Conservation (phyloP, 2,113 vertebrate genomes). For the Tringa solitaria region DNA sequence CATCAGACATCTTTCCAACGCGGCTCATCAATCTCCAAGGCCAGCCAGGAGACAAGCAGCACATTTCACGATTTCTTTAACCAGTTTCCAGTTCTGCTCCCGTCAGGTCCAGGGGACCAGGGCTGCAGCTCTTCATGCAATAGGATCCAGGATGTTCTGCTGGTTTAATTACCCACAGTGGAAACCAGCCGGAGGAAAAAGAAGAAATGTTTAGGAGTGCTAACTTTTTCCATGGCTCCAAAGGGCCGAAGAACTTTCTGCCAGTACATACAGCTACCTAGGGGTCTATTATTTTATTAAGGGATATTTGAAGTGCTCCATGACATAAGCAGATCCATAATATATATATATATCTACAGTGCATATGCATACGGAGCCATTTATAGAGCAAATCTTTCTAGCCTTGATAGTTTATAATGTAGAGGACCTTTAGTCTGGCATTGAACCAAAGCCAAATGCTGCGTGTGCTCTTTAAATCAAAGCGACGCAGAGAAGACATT, state of each 20-base stretch:
- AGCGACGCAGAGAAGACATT: background rate
- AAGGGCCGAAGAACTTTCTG: slow-evolving; percentile 22
- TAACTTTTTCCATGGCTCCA: slow-evolving; percentile 25
- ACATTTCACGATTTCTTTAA: background rate
- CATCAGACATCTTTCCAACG: background rate
- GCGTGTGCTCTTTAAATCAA: background rate
- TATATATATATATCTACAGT: background rate
- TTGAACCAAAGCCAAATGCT: background rate
- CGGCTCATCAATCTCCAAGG: background rate
- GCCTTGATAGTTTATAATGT: background rate
- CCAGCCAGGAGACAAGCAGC: background rate
- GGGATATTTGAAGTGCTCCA: slow-evolving; percentile 35
- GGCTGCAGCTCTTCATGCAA: background rate
- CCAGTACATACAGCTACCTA: slow-evolving; percentile 18
- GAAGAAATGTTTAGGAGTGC: background rate
- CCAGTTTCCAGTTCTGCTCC: background rate
- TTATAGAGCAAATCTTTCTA: slow-evolving; percentile 26
- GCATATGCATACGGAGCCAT: background rate
- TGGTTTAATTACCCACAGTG: slow-evolving; percentile 3
- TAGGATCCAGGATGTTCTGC: background rate
- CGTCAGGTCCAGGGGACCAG: background rate
- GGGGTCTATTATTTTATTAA: slow-evolving; percentile 56
- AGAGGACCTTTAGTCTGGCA: slow-evolving; percentile 6
- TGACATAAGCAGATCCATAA: slow-evolving; percentile 21
- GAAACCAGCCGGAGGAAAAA: background rate